Evolutionary conservation across 2,888 invertebrate genomes (phyloP).

Genomic region (Poecilobothrus nobilitatus): DNA sequence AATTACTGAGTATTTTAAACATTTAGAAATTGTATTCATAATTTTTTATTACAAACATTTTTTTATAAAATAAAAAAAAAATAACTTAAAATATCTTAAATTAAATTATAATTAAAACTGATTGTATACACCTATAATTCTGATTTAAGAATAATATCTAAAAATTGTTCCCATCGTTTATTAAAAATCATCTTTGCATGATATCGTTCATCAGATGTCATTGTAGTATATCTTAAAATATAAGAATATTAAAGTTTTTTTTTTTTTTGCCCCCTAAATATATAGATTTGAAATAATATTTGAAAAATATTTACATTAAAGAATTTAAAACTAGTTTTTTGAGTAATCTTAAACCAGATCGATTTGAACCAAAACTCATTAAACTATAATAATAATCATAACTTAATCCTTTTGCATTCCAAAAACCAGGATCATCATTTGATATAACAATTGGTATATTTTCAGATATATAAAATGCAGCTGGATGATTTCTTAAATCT

Average conservation of each 20-base stretch:
- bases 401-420: slow-evolving; percentile 53
- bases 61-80: no score
- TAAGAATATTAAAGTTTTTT: background rate
- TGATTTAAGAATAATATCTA: slow-evolving; percentile 28
- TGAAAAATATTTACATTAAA: slow-evolving; percentile 38
- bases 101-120: no score
- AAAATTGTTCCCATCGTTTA: slow-evolving; percentile 33
- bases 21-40: no score
- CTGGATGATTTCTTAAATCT: slow-evolving; percentile 60
- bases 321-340: slow-evolving; percentile 58
- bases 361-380: slow-evolving; percentile 53
- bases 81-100: no score
- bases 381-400: slow-evolving; percentile 61
- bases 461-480: slow-evolving; percentile 46
- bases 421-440: slow-evolving; percentile 57
- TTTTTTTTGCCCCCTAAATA: no score
- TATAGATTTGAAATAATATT: background rate
- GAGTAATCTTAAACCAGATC: slow-evolving; percentile 51
- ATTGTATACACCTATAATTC: no score
- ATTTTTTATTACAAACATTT: no score
- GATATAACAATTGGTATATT: slow-evolving; percentile 55
- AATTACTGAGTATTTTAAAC: no score
- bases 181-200: slow-evolving; percentile 30
- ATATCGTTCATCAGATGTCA: slow-evolving; percentile 28
- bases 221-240: slow-evolving; percentile 29